Percentiles rank a stretch among this genome's conserved stretches.
phyloP scores from a whole-genome alignment of 2,888 invertebrate genomes.

The Parnassius glacialis region DNA sequence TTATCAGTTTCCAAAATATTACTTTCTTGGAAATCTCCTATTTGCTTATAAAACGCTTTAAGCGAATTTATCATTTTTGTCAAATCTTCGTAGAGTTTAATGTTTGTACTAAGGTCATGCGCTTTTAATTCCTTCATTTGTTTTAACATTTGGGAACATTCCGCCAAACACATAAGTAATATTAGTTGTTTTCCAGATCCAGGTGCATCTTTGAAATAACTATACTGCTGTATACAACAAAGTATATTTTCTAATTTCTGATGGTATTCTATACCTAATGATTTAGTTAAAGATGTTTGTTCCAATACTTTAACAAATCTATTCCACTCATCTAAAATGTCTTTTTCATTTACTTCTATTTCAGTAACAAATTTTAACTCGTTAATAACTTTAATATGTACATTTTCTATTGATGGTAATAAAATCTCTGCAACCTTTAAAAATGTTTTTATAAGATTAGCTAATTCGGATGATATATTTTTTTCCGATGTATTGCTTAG shows the following conservation, averaged over 20 bases:
- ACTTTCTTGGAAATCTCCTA: conserved; percentile 58
- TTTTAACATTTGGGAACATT: conserved; percentile 55
- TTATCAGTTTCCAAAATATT: conserved; percentile 50
- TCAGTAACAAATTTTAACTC: conserved; percentile 23
- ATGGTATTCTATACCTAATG: conserved; percentile 31
- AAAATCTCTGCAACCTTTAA: conserved; percentile 28
- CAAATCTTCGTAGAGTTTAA: conserved; percentile 45
- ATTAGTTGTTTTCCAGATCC: conserved; percentile 58
- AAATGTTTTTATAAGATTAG: conserved; percentile 35
- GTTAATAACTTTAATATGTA: conserved; percentile 25
- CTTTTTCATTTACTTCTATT: conserved; percentile 33
- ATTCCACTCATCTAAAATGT: neutral
- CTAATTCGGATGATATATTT: conserved; percentile 36
- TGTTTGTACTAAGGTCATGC: conserved; percentile 36
- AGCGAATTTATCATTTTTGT: conserved; percentile 58
- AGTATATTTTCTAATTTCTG: conserved; percentile 42
- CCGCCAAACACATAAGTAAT: conserved; percentile 59
- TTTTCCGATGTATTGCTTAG: neutral
- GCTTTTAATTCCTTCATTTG: conserved; percentile 35
- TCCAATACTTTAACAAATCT: conserved; percentile 1
- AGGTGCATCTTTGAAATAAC: conserved; percentile 52
- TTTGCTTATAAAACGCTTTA: conserved; percentile 54
- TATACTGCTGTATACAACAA: conserved; percentile 50
- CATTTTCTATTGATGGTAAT: conserved; percentile 38
- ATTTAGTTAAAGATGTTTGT: neutral